Evolutionary conservation across 2,797 vertebrate genomes (phyloP).

Genomic region (Malurus leucopterus): DNA sequence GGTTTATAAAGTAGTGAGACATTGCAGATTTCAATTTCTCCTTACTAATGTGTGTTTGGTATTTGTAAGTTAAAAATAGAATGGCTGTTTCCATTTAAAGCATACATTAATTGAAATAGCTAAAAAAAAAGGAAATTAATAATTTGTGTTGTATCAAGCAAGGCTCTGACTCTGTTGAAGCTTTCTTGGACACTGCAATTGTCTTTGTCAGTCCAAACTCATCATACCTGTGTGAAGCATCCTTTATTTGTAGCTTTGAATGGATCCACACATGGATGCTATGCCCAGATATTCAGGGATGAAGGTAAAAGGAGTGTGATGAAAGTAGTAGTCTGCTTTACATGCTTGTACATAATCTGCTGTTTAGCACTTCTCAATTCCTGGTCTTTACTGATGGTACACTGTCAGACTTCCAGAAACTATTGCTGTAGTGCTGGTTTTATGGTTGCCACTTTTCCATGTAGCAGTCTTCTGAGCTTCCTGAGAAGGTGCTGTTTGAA

Average conservation of each 20-base stretch:
- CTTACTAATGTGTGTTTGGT: not conserved
- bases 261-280: not conserved
- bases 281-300: not conserved
- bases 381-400: not conserved
- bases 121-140: not conserved
- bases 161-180: not conserved
- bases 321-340: not conserved
- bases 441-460: not conserved
- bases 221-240: fast-evolving
- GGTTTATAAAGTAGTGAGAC: not conserved
- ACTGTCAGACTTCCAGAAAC: not conserved
- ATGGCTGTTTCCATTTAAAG: not conserved
- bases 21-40: not conserved
- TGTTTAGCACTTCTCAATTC: not conserved
- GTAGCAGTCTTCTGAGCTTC: not conserved
- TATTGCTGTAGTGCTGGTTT: not conserved
- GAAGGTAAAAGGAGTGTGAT: not conserved
- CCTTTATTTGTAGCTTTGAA: not conserved
- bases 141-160: not conserved
- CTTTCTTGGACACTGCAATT: not conserved
- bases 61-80: not conserved
- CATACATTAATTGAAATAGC: not conserved
- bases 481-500: not conserved
- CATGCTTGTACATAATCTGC: not conserved
- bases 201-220: not conserved